These are phyloP conservation scores for Mimumesa dahlbomi DNA, from an alignment of 2,888 invertebrate genomes.

Conservation along the genomic window DNA sequence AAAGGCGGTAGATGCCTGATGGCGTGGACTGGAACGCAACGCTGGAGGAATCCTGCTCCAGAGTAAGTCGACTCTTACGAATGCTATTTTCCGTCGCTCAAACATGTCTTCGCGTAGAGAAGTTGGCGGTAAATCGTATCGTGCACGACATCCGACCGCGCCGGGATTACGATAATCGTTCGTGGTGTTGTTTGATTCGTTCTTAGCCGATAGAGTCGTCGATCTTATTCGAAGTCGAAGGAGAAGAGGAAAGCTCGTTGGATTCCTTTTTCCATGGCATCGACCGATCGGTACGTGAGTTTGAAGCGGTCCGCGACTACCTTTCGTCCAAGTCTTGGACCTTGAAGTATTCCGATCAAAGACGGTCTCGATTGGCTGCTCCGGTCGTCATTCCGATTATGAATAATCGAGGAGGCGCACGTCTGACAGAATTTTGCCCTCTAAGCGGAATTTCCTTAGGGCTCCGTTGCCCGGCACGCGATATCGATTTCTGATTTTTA, in stretches of 20 bases:
- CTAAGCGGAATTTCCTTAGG: constrained; percentile 33
- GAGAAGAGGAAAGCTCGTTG: too few species aligned
- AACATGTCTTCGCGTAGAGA: too few species aligned
- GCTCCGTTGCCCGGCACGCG: not conserved
- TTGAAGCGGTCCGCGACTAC: not conserved
- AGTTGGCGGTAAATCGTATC: too few species aligned
- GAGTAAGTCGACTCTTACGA: constrained; percentile 83
- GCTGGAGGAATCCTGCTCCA: constrained; percentile 88
- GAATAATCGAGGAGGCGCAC: constrained; percentile 66
- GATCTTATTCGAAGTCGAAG: too few species aligned
- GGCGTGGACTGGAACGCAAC: constrained; percentile 90
- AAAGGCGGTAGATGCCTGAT: constrained; percentile 83
- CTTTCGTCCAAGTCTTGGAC: not conserved
- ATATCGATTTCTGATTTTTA: not conserved
- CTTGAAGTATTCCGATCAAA: constrained; percentile 68
- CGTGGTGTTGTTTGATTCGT: too few species aligned
- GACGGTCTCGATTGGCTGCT: constrained; percentile 65
- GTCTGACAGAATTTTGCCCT: constrained; percentile 36
- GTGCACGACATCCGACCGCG: too few species aligned
- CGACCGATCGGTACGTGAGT: too few species aligned
- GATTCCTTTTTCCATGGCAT: too few species aligned
- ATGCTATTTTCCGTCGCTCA: not conserved
- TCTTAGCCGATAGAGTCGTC: too few species aligned
- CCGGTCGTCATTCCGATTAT: constrained; percentile 61
- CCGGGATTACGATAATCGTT: too few species aligned